Conservation (phyloP, 2,888 invertebrate species). For the Torymus tubicola region DNA sequence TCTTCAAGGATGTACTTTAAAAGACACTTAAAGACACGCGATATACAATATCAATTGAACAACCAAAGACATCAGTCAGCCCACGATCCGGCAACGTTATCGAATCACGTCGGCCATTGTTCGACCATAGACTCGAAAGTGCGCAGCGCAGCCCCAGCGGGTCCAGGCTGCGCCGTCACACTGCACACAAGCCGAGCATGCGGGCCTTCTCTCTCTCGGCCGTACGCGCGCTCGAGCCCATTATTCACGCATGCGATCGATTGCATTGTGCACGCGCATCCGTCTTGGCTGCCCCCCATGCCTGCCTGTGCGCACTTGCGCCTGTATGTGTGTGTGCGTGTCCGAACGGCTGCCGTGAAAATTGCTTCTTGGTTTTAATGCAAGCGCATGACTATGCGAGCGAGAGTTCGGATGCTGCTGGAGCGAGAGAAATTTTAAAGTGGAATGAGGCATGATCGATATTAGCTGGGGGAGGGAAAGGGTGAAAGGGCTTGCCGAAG, state of each 20-base stretch:
- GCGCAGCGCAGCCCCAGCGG: not conserved
- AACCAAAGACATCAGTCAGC: not conserved
- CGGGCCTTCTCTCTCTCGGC: not conserved
- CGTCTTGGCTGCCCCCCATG: constrained; percentile 12
- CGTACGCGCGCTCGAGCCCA: not conserved
- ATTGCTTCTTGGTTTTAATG: not conserved
- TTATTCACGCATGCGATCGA: constrained; percentile 34
- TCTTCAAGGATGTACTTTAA: no score
- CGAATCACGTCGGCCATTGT: constrained; percentile 19
- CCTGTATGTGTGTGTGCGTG: not conserved
- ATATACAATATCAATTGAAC: not conserved
- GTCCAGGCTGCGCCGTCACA: not conserved
- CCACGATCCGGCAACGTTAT: constrained; percentile 14
- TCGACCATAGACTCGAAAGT: constrained; percentile 13
- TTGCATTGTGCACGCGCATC: constrained; percentile 32
- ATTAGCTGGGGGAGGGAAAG: no score
- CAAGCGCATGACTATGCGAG: no score
- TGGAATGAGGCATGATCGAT: no score
- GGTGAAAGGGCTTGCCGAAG: no score
- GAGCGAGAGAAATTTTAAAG: no score
- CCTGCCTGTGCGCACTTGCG: not conserved
- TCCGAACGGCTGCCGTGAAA: constrained; percentile 10
- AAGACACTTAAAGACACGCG: no score
- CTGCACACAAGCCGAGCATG: constrained; percentile 33
- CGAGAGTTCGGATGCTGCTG: no score